Percentiles rank a stretch among this genome's conserved stretches.
Conservation (phyloP, 2,113 vertebrate genomes). For the Chiloscyllium plagiosum region DNA sequence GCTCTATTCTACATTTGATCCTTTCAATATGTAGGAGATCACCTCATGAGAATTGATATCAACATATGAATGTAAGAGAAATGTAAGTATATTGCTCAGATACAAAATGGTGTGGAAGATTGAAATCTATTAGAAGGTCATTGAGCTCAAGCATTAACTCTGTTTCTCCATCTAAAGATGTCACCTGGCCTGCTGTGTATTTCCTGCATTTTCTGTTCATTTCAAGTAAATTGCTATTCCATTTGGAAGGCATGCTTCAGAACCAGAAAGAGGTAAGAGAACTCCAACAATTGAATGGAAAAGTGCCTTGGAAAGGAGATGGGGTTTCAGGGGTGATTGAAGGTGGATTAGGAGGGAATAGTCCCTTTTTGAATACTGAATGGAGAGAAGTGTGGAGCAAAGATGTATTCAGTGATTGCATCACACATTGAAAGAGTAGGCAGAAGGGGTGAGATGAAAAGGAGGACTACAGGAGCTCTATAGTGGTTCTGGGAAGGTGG, state of each 20-base stretch:
- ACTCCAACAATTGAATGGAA: background rate
- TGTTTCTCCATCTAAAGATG: background rate
- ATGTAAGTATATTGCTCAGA: background rate
- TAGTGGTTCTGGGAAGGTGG: background rate
- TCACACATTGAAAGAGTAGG: background rate
- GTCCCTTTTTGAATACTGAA: background rate
- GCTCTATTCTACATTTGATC: background rate
- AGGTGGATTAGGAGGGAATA: background rate
- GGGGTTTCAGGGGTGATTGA: background rate
- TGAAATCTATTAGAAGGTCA: background rate
- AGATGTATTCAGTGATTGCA: background rate
- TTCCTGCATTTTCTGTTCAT: background rate
- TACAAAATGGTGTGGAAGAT: background rate
- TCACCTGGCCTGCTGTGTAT: background rate
- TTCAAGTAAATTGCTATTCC: background rate
- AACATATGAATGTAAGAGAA: background rate
- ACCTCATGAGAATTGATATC: background rate
- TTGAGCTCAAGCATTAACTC: background rate
- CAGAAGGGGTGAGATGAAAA: background rate
- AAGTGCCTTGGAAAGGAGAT: background rate
- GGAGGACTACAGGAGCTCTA: background rate
- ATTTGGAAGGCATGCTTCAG: background rate
- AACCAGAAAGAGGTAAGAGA: background rate
- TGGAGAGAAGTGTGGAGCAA: background rate
- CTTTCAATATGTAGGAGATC: background rate